A percentile compares a stretch with the other conserved stretches of the same genome.
phyloP scores from a whole-genome alignment of 1,140 invertebrate genomes.

The Parasteatoda tepidariorum region DNA sequence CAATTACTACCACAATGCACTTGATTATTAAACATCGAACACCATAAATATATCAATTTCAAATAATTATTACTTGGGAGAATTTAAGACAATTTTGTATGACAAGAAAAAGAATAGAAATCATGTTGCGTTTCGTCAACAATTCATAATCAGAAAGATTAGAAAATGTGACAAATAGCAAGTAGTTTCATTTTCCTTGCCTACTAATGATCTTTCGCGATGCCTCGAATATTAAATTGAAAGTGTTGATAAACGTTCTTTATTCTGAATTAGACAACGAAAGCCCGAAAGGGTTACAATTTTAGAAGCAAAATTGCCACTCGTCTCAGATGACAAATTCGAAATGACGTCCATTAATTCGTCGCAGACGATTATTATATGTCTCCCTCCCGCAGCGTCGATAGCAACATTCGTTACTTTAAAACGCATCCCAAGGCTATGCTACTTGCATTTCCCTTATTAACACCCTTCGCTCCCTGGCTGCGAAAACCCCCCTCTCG shows the following conservation, averaged over 20 bases:
- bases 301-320: neutral
- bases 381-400: conserved; percentile 21
- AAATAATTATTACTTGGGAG: too few relatives aligned
- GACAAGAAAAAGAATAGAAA: too few relatives aligned
- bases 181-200: neutral
- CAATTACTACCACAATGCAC: too few relatives aligned
- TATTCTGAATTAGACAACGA: neutral
- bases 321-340: conserved; percentile 23
- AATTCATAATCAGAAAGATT: neutral
- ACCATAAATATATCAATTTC: too few relatives aligned
- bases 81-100: too few relatives aligned
- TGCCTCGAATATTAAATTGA: neutral
- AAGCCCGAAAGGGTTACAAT: neutral
- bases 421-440: conserved; percentile 19
- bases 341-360: conserved; percentile 50
- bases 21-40: too few relatives aligned
- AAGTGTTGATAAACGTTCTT: neutral
- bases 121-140: neutral
- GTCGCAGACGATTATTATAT: conserved; percentile 37
- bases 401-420: conserved; percentile 31
- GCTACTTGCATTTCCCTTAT: conserved; percentile 7
- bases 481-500: too few relatives aligned
- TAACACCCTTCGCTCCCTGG: conserved; percentile 10
- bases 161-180: neutral
- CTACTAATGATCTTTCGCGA: neutral